Evolutionary conservation across 1,140 invertebrate genomes (phyloP).

Genomic region (Brachionus paranguensis): DNA sequence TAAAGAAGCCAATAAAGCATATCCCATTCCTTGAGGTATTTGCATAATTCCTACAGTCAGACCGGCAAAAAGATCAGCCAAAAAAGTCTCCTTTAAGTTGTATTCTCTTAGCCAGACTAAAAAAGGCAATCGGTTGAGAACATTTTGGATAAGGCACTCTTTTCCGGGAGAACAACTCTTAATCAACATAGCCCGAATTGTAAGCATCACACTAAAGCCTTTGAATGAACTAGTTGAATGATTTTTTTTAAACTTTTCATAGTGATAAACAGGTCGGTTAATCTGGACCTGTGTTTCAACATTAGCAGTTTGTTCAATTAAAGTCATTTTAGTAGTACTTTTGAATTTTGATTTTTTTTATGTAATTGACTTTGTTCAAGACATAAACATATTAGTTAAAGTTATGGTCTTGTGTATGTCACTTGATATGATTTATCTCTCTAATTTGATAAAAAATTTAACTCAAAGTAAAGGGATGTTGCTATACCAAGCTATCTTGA

Average conservation of each 20-base stretch:
- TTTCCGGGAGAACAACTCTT: background rate
- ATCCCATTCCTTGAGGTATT: slow-evolving; percentile 67
- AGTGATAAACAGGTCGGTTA: background rate
- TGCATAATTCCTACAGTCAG: slow-evolving; percentile 57
- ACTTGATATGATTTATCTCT: background rate
- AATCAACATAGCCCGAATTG: background rate
- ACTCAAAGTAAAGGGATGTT: too few species aligned
- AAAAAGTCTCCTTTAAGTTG: slow-evolving; percentile 49
- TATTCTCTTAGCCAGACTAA: slow-evolving; percentile 52
- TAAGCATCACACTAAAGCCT: background rate
- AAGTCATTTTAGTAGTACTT: background rate
- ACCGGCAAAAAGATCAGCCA: slow-evolving; percentile 54
- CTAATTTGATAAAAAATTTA: background rate
- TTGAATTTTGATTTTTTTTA: background rate
- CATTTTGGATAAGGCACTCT: background rate
- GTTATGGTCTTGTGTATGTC: background rate
- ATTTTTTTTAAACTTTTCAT: background rate
- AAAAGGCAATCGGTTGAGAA: slow-evolving; percentile 45
- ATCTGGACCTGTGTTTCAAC: background rate
- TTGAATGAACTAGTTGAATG: background rate
- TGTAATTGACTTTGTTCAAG: background rate
- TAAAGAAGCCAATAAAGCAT: slow-evolving; percentile 76
- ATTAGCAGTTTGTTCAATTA: background rate
- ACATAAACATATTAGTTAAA: background rate
- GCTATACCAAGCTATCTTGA: too few species aligned